Base-by-base conservation (phyloP, 2,888 invertebrate species). In the Melanotus villosus region DNA sequence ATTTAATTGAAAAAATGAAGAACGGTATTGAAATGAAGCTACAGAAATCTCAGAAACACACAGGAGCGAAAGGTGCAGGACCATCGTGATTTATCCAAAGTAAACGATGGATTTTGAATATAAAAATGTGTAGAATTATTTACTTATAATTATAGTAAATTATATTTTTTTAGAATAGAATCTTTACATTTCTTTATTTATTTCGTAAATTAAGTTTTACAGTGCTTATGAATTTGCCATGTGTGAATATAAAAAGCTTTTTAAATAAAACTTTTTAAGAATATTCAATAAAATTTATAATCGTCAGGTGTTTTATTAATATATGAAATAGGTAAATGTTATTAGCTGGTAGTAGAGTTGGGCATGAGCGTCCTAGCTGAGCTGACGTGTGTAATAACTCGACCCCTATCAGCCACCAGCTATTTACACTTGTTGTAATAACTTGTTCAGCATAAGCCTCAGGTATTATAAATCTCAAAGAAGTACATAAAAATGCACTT, bases 1-100 rank as follows among this genome's bases (percentile, higher is more conserved):
- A 81, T 71, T 79, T 89, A 50, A 84, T 87, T 6, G 84, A 85
- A 19, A 87, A 85, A 78, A 80, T 88, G n/a, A 85, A 85, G 70
- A 83, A 83, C 65, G 81, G 84, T 66, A 87, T 89, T 65, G 84
- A 85, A 65, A 74, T 64, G n/a, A 84, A 85, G 77, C 59, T 81
- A 36, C 65, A 56, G 7, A 69, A 69, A n/a, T n/a, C n/a, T n/a
- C n/a, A n/a, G 32, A 69, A 69, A 26, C n/a, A n/a, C n/a, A 10
- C 14, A 10, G 38, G 30, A 3, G 54, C 65, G 4, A 65, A 45
- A 41, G 26, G 34, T 16, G 3, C 41, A 41, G 41, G n/a, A 14
- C 38, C 16, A 1, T 2, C 36, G 10, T 38, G 36, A 38, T 38
- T 38, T 38, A 16, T 41, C 16, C 14, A 41, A 0, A 7, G 18